phyloP scores from a whole-genome alignment of 1,140 invertebrate genomes.

The Diachasma alloeum region DNA sequence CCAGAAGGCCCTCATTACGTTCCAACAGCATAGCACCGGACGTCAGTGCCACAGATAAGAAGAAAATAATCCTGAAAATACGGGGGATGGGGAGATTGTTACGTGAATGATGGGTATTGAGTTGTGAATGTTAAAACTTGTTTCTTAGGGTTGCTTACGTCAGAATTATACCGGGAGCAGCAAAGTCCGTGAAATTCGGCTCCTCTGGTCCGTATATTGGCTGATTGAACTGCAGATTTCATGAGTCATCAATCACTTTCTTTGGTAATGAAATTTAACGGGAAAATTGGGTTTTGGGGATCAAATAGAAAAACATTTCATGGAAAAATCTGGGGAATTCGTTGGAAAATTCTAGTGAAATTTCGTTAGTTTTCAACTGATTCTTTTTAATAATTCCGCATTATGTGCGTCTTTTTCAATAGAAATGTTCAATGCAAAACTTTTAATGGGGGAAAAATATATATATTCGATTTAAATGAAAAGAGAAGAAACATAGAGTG shows the following conservation, averaged over 20 bases:
- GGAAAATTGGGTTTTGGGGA: too few species aligned
- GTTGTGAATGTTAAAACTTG: background rate
- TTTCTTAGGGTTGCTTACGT: slow-evolving; percentile 72
- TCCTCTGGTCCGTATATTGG: slow-evolving; percentile 86
- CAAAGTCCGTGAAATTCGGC: slow-evolving; percentile 93
- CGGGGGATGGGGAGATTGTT: background rate
- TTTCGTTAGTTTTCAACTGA: too few species aligned
- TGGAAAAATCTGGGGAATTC: too few species aligned
- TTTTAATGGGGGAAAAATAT: too few species aligned
- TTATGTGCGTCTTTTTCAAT: too few species aligned
- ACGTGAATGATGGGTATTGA: background rate
- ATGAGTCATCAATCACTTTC: background rate
- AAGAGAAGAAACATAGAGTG: too few species aligned
- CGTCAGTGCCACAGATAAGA: slow-evolving; percentile 91
- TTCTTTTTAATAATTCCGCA: too few species aligned
- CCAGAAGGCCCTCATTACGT: slow-evolving; percentile 87
- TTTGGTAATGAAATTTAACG: too few species aligned
- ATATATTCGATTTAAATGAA: too few species aligned
- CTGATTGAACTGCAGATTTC: slow-evolving; percentile 70
- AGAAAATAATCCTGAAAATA: slow-evolving; percentile 85
- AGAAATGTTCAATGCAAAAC: too few species aligned
- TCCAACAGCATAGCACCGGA: slow-evolving; percentile 91
- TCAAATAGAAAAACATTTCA: too few species aligned
- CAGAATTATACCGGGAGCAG: slow-evolving; percentile 91
- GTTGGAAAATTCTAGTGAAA: too few species aligned